phyloP scores from a whole-genome alignment of 2,797 vertebrate genomes.

The Rhinophrynus dorsalis region DNA sequence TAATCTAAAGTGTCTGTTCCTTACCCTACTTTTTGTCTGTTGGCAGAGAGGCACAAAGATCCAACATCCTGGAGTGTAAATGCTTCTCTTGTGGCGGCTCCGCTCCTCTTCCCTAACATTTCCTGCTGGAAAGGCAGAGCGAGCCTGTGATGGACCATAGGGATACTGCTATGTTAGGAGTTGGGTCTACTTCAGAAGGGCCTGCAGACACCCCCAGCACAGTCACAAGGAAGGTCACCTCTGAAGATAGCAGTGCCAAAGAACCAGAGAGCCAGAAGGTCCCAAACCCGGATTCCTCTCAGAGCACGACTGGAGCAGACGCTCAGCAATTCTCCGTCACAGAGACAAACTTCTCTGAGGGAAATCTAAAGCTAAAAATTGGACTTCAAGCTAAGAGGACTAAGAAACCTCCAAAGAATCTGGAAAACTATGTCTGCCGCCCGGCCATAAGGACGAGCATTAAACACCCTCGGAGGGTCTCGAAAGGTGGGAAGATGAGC shows the following conservation, averaged over 20 bases:
- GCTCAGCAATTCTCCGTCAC: slow-evolving; percentile 89
- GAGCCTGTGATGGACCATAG: slow-evolving; percentile 76
- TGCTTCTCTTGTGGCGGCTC: slow-evolving; percentile 56
- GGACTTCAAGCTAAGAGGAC: slow-evolving; percentile 91
- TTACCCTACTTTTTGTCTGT: background rate
- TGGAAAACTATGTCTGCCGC: slow-evolving; percentile 96
- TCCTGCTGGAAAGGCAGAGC: slow-evolving; percentile 54
- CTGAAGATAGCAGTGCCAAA: slow-evolving; percentile 55
- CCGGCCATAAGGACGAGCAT: slow-evolving; percentile 92
- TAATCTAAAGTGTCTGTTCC: too few species aligned
- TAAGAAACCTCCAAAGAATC: slow-evolving; percentile 96
- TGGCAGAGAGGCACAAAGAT: background rate
- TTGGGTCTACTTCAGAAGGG: slow-evolving; percentile 72
- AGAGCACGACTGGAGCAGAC: slow-evolving; percentile 45
- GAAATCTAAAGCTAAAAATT: slow-evolving; percentile 87
- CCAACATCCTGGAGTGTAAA: background rate
- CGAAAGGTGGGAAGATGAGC: slow-evolving; percentile 69
- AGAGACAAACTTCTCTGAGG: slow-evolving; percentile 89
- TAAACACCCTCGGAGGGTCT: slow-evolving; percentile 67
- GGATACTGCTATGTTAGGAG: slow-evolving; percentile 77
- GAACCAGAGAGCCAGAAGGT: slow-evolving; percentile 51
- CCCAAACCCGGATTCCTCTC: too few species aligned
- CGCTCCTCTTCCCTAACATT: slow-evolving; percentile 58
- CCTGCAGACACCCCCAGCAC: slow-evolving; percentile 68
- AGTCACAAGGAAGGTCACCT: slow-evolving; percentile 59